Evolutionary conservation across 2,797 vertebrate genomes (phyloP).

Genomic region (Enteromius afrohamiltoni): DNA sequence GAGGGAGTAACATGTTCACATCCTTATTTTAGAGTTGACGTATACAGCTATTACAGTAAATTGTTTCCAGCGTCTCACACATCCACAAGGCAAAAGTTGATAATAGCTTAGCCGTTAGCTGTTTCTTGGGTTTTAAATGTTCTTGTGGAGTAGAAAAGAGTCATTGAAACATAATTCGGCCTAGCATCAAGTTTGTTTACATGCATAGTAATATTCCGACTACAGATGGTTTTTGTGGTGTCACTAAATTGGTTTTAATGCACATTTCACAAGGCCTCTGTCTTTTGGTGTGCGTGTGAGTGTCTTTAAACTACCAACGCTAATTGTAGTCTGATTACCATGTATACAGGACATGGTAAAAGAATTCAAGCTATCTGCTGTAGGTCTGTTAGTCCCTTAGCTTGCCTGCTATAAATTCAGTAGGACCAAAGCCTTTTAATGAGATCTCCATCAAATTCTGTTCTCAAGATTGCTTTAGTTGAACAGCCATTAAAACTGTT

Average conservation of each 20-base stretch:
- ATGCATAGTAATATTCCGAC: not conserved
- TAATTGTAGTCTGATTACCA: not conserved
- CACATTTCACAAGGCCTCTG: not conserved
- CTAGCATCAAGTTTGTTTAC: not conserved
- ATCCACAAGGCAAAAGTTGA: constrained; percentile 4
- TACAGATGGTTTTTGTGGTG: not conserved
- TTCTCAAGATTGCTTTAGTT: constrained; percentile 3
- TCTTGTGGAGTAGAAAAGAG: not conserved
- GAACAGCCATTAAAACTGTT: not conserved
- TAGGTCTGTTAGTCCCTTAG: not conserved
- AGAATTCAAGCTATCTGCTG: not conserved
- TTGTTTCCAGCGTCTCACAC: constrained; percentile 33
- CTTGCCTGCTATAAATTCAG: not conserved
- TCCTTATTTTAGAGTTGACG: constrained; percentile 29
- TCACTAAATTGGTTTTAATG: not conserved
- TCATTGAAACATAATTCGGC: not conserved
- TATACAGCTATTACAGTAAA: constrained; percentile 39
- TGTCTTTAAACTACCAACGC: not conserved
- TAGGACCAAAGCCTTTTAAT: not conserved
- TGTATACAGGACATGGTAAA: not conserved
- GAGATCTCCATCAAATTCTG: not conserved
- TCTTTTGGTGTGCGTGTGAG: not conserved
- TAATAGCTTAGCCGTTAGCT: constrained; percentile 15
- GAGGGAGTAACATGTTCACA: constrained; percentile 29
- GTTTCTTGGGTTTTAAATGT: not conserved